Percentiles rank a stretch among this genome's conserved stretches.
Conservation (phyloP, 2,888 invertebrate species). For the Lithophane semibrunnea region DNA sequence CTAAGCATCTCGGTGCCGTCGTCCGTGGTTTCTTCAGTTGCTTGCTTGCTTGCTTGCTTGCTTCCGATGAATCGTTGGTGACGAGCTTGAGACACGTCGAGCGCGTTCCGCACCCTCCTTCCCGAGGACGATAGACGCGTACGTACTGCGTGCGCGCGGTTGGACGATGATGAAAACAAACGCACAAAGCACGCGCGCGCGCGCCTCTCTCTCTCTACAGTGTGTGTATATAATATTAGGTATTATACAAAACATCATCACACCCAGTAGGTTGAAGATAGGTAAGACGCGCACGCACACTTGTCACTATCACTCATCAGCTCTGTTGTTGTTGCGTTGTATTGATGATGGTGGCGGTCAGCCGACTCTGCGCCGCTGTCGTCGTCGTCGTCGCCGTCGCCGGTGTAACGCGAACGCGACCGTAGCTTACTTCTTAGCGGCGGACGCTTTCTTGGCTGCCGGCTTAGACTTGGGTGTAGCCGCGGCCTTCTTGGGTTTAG, state of each 20-base stretch:
- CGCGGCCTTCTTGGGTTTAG: conserved; percentile 77
- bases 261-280: no score
- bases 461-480: conserved; percentile 66
- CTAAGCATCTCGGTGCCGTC: no score
- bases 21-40: no score
- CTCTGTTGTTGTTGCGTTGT: no score
- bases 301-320: no score
- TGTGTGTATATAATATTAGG: no score
- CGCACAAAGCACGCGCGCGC: not conserved
- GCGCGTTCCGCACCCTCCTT: conserved; percentile 19
- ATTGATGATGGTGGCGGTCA: conserved; percentile 79
- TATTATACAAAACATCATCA: no score
- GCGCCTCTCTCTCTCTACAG: no score
- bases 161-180: not conserved
- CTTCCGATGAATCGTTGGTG: not conserved
- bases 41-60: conserved; percentile 2
- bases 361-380: not conserved
- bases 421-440: conserved; percentile 60
- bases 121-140: conserved; percentile 12
- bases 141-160: conserved; percentile 10
- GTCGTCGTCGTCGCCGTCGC: conserved; percentile 16
- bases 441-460: conserved; percentile 64
- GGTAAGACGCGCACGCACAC: no score
- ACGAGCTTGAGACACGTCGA: not conserved
- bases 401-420: conserved; percentile 20